Base-by-base conservation (phyloP, 2,797 vertebrate species). In the Pantherophis alleghaniensis region DNA sequence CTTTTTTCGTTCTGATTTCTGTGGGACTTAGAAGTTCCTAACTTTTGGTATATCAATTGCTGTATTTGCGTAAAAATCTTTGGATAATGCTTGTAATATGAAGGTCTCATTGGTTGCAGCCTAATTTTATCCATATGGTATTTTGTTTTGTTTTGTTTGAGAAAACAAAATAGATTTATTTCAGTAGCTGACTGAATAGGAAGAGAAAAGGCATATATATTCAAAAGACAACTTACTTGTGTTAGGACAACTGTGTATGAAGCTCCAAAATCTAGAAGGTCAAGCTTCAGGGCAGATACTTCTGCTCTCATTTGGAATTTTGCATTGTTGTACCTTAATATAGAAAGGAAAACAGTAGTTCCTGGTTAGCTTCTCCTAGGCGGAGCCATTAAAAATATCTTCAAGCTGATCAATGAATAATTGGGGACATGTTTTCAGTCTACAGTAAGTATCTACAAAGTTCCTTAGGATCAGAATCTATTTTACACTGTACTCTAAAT, bases 181-280 rank as follows among this genome's bases (percentile, higher is more conserved):
- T 87, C 11, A 66, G 13, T 42, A 13, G 60, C 24, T 57, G 60
- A 11, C 47, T 42, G n/a, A 26, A 74, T 9, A 55, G 83, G 42
- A 89, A 92, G 0, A 91, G 86, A 88, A 95, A 3, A 83, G 56
- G 10, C 7, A 74, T 7, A 32, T 83, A 92, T 92, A n/a, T 0
- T 86, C 87, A 90, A 13, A 87, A 53, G 24, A 53, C 79, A 95
- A 97, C 98, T 97, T 97, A 99, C 99, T 42, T 97, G 96, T 24
- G n/a, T 94, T 93, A 99, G 97, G 89, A 99, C 96, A 92, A 98
- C 1, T 0, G 99, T 98, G 97, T 99, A 99, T 0, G 98, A 97
- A 0, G 98, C 98, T 9, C 98, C 99, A 4, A 99, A 99, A 96
- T 99, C 98, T 87, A 99, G 97, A 83, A 99, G 97, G 55, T 98